Base-by-base conservation (phyloP, 2,888 invertebrate genomes). In the Archips crataeganus region DNA sequence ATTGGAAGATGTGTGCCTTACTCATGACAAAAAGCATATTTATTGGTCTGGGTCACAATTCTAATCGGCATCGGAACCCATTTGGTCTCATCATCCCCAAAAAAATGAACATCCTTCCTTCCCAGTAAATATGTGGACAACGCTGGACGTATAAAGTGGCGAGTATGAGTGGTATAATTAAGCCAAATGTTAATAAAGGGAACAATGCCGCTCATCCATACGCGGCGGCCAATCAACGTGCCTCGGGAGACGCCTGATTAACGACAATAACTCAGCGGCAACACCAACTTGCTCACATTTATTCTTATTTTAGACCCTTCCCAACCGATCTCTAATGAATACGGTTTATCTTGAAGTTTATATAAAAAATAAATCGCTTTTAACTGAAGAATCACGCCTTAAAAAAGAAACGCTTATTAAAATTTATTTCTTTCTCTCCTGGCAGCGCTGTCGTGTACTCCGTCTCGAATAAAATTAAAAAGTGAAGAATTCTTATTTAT, bases 301-400 rank as follows among this genome's bases (percentile, higher is more conserved):
- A 88, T 91, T 93, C 92, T 94, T 93, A 92, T 91, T 91, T 91
- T 87, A 87, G 90, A 88, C 91, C 92, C 92, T 92, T 93, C 91
- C 92, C 91, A 91, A 89, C 89, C 92, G 92, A 93, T 93, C 92
- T 94, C 93, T 94, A 94, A 94, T 94, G 94, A 94, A 94, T 94
- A 92, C 94, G 86, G 93, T 90, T 94, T 94, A 94, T 94, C 93
- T 94, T 91, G 88, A 88, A 91, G 91, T 90, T 92, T 90, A 92
- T 93, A 94, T 92, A 94, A 93, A 93, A 94, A 94, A 94, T 93
- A 94, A 94, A 93, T 93, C 92, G 93, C 92, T 93, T 90, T 93
- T 92, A 92, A 92, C 94, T 94, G 92, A 94, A 92, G 94, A 94
- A 94, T 94, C 94, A 94, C 94, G 94, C 94, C 93, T 94, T 93